phyloP scores from a whole-genome alignment of 2,113 vertebrate species.

The Gobius niger region DNA sequence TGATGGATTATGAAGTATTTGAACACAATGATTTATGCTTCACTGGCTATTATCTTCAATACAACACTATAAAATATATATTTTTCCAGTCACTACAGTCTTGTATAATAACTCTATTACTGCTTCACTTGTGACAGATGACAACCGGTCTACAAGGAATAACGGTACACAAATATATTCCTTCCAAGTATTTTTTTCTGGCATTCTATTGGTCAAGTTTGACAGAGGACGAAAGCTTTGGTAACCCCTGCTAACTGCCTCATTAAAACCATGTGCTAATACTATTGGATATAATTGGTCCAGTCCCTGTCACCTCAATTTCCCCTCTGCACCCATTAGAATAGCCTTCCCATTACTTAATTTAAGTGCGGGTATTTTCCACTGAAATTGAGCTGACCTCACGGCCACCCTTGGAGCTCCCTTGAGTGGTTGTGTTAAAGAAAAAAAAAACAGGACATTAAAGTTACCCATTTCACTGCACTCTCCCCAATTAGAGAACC shows the following conservation, averaged over 20 bases:
- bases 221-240: neutral
- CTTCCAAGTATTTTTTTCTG: neutral
- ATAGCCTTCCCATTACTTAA: constrained; percentile 11
- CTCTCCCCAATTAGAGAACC: constrained; percentile 53
- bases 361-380: constrained; percentile 24
- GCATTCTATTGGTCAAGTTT: neutral
- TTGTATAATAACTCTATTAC: neutral
- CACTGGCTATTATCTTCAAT: no score
- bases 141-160: no score
- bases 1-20: no score
- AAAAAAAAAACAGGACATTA: constrained; percentile 36
- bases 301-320: neutral
- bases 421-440: constrained; percentile 7
- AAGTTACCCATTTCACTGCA: constrained; percentile 43
- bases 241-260: constrained; percentile 16
- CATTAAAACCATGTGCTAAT: constrained; percentile 9
- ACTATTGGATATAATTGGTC: neutral
- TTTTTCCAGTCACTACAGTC: neutral
- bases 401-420: constrained; percentile 25
- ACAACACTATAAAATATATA: neutral
- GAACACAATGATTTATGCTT: no score
- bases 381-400: constrained; percentile 29
- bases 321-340: constrained; percentile 15
- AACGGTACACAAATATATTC: neutral
- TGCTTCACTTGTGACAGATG: neutral